These are phyloP conservation scores for Propithecus deckenii DNA, from an alignment of 2,797 vertebrate species.

Conservation along the genomic window DNA sequence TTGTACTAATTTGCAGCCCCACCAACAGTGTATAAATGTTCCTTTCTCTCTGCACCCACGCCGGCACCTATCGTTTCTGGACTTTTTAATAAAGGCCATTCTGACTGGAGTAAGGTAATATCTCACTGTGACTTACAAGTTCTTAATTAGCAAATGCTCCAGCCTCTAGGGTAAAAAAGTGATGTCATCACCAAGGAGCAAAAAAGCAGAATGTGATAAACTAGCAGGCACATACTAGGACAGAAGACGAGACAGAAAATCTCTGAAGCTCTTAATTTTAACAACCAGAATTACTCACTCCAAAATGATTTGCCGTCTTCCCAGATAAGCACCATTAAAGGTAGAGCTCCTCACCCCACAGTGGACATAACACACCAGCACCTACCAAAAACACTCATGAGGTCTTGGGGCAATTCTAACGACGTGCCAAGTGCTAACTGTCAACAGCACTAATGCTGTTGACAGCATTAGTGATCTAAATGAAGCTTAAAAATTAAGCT, in stretches of 20 bases:
- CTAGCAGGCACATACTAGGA: neutral
- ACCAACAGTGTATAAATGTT: too few species aligned
- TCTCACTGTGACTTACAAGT: neutral
- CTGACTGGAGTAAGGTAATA: too few species aligned
- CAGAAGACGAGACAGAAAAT: neutral
- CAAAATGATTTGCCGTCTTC: neutral
- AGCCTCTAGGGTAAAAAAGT: neutral
- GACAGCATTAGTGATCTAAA: neutral
- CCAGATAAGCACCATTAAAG: neutral
- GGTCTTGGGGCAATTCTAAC: neutral
- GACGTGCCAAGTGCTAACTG: neutral
- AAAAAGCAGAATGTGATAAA: neutral
- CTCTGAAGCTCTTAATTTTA: neutral
- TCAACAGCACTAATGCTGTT: neutral
- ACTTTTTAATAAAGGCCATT: too few species aligned
- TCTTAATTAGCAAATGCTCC: neutral
- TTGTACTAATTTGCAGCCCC: too few species aligned
- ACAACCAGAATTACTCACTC: neutral
- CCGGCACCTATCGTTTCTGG: too few species aligned
- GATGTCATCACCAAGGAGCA: neutral
- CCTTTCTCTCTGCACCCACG: too few species aligned
- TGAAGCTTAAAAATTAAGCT: neutral
- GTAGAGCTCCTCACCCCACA: rapidly evolving
- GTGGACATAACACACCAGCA: rapidly evolving
- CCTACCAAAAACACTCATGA: rapidly evolving